Conservation (phyloP, 2,113 vertebrate species). For the Syngnathus scovelli region DNA sequence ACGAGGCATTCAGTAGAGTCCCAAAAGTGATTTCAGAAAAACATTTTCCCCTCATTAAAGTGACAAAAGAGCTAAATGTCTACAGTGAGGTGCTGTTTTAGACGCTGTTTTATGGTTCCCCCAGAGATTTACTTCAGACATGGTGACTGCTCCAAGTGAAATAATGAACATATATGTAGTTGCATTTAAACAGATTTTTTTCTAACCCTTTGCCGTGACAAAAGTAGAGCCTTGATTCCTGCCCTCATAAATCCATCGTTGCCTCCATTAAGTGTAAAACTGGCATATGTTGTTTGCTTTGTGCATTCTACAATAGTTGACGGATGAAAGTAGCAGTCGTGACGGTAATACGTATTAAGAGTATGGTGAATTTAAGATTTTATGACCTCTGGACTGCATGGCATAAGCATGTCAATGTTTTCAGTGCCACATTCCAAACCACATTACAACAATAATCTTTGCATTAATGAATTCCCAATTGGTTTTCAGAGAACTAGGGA, state of each 20-base stretch:
- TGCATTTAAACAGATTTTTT: conserved; percentile 18
- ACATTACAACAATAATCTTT: conserved; percentile 48
- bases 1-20: conserved; percentile 41
- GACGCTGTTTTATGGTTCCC: conserved; percentile 49
- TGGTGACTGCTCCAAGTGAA: conserved; percentile 29
- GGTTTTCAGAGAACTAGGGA: conserved; percentile 22
- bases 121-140: conserved; percentile 39
- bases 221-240: conserved; percentile 40
- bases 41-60: conserved; percentile 50
- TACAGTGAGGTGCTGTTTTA: conserved; percentile 52
- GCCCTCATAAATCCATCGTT: conserved; percentile 52
- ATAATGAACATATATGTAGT: conserved; percentile 46
- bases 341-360: conserved; percentile 5
- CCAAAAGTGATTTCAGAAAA: conserved; percentile 24
- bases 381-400: conserved; percentile 33
- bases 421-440: conserved; percentile 32
- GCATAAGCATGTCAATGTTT: conserved; percentile 44
- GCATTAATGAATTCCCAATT: conserved; percentile 42
- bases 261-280: conserved; percentile 44
- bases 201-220: conserved; percentile 7
- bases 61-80: conserved; percentile 50
- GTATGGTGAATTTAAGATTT: conserved; percentile 24
- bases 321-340: conserved; percentile 15
- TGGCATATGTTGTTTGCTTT: conserved; percentile 33
- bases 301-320: conserved; percentile 22